Evolutionary conservation across 2,113 vertebrate genomes (phyloP).

Genomic region (Perccottus glenii): DNA sequence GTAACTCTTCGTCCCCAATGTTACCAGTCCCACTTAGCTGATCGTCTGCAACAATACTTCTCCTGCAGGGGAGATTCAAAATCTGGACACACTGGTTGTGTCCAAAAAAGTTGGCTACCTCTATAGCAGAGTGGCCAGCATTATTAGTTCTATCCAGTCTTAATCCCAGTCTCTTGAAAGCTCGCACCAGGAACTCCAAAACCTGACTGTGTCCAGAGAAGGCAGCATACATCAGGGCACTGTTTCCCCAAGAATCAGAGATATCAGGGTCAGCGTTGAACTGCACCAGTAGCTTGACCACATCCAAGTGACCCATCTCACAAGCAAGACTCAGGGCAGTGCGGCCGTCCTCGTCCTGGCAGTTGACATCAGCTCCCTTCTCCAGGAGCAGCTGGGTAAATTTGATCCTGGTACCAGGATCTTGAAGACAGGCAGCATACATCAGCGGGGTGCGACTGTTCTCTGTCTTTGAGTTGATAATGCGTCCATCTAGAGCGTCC

Average conservation of each 20-base stretch:
- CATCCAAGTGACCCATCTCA: conserved; percentile 86
- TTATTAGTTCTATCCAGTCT: conserved; percentile 83
- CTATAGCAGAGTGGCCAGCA: conserved; percentile 83
- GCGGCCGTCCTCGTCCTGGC: conserved; percentile 84
- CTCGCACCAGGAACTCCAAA: conserved; percentile 87
- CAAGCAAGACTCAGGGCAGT: conserved; percentile 88
- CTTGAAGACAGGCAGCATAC: conserved; percentile 84
- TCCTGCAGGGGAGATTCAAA: conserved; percentile 73
- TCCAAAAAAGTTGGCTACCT: conserved; percentile 84
- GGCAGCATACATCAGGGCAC: conserved; percentile 88
- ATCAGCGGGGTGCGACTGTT: conserved; percentile 88
- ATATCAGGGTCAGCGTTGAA: conserved; percentile 88
- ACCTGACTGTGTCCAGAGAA: conserved; percentile 86
- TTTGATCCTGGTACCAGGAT: conserved; percentile 78
- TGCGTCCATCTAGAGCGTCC: conserved; percentile 88
- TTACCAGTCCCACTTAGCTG: conserved; percentile 35
- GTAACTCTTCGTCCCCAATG: conserved; percentile 47
- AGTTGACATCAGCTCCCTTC: conserved; percentile 87
- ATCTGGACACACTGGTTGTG: conserved; percentile 84
- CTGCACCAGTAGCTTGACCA: conserved; percentile 88
- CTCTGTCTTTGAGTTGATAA: conserved; percentile 88
- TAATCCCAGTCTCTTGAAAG: conserved; percentile 88
- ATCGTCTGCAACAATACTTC: conserved; percentile 37
- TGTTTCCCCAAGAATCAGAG: conserved; percentile 85
- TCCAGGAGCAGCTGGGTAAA: conserved; percentile 87